phyloP scores from a whole-genome alignment of 1,140 invertebrate species.

The Myzus persicae region DNA sequence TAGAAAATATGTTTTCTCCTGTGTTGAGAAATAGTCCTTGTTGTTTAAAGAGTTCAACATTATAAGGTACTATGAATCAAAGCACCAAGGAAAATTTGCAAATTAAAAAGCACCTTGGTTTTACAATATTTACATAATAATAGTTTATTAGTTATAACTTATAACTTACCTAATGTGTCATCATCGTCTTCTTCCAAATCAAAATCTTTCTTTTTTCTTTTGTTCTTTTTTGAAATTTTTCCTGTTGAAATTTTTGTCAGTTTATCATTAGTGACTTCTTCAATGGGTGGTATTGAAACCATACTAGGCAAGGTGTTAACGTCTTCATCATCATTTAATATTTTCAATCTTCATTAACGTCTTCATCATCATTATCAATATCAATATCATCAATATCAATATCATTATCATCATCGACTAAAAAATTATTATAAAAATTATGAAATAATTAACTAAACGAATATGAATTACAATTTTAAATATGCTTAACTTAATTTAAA shows the following conservation, averaged over 20 bases:
- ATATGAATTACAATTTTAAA: neutral
- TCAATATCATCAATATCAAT: too few species aligned
- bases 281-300: neutral
- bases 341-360: too few species aligned
- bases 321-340: neutral
- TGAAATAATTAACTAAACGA: neutral
- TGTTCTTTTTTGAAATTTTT: conserved; percentile 45
- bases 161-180: neutral
- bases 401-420: neutral
- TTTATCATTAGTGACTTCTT: neutral
- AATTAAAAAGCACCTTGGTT: too few species aligned
- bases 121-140: too few species aligned
- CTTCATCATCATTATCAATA: neutral
- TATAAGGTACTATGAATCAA: too few species aligned
- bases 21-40: too few species aligned
- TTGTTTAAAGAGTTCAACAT: too few species aligned
- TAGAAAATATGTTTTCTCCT: too few species aligned
- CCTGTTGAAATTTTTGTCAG: neutral
- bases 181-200: neutral
- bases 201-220: conserved; percentile 42
- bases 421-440: neutral
- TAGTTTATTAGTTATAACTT: neutral
- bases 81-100: too few species aligned
- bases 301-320: neutral
- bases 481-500: neutral